Evolutionary conservation across 2,113 vertebrate genomes (phyloP).

Genomic region (Orycteropus afer): DNA sequence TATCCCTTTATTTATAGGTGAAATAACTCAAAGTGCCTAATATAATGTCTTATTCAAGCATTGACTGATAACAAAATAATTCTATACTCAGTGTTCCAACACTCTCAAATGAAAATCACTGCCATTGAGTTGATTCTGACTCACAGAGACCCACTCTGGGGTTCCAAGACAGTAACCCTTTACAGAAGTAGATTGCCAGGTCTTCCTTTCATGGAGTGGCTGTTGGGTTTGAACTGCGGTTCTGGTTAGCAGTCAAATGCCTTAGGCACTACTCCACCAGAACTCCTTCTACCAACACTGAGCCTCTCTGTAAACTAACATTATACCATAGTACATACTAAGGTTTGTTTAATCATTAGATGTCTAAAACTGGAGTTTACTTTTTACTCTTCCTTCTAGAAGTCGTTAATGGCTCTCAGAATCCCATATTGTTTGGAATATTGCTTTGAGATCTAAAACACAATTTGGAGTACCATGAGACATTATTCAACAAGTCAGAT

Average conservation of each 20-base stretch:
- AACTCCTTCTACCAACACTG: no score
- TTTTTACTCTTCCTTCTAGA: not conserved
- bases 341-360: not conserved
- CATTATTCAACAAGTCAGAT: not conserved
- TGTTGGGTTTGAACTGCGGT: no score
- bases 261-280: no score
- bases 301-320: not conserved
- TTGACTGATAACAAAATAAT: not conserved
- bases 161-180: no score
- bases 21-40: not conserved
- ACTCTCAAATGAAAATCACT: no score
- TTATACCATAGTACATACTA: not conserved
- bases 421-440: not conserved
- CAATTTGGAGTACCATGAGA: not conserved
- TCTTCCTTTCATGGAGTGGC: no score
- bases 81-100: no score
- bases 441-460: not conserved
- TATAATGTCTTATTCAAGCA: not conserved
- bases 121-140: no score
- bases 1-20: not conserved
- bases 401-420: not conserved
- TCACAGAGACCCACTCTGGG: no score
- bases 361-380: not conserved
- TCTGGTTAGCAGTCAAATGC: no score
- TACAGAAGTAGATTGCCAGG: no score